phyloP scores from a whole-genome alignment of 2,113 vertebrate species.

The Eulemur macaco region DNA sequence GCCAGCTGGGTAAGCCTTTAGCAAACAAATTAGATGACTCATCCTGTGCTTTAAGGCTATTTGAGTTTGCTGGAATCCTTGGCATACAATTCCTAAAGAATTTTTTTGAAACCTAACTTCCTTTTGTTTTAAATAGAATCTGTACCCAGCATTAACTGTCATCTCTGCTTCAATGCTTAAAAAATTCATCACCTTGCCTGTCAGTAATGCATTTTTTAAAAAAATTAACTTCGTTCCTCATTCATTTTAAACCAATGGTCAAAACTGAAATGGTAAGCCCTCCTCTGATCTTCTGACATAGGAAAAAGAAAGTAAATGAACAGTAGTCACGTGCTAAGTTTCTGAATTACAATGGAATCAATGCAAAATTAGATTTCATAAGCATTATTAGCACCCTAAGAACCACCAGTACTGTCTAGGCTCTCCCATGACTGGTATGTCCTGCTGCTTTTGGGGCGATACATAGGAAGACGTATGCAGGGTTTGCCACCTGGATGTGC shows the following conservation, averaged over 20 bases:
- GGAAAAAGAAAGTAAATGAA: constrained; percentile 11
- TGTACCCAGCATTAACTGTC: not conserved
- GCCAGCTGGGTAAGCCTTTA: not conserved
- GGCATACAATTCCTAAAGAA: not conserved
- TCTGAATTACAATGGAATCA: not conserved
- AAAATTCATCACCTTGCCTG: not conserved
- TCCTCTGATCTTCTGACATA: not conserved
- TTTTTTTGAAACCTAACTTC: not conserved
- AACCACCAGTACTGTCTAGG: not conserved
- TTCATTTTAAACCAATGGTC: not conserved
- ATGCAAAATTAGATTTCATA: not conserved
- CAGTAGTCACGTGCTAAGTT: not conserved
- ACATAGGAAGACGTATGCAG: not conserved
- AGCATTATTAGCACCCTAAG: not conserved
- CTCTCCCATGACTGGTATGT: not conserved
- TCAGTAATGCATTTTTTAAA: not conserved
- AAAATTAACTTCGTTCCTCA: not conserved
- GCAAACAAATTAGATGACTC: not conserved
- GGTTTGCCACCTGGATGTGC: not conserved
- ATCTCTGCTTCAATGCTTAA: not conserved
- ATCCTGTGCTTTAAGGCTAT: not conserved
- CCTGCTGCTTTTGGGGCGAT: not conserved
- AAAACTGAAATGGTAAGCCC: not conserved
- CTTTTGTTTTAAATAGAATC: constrained; percentile 8
- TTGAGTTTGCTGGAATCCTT: constrained; percentile 36